Conservation (phyloP, 2,797 vertebrate species). For the Poecile montanus region DNA sequence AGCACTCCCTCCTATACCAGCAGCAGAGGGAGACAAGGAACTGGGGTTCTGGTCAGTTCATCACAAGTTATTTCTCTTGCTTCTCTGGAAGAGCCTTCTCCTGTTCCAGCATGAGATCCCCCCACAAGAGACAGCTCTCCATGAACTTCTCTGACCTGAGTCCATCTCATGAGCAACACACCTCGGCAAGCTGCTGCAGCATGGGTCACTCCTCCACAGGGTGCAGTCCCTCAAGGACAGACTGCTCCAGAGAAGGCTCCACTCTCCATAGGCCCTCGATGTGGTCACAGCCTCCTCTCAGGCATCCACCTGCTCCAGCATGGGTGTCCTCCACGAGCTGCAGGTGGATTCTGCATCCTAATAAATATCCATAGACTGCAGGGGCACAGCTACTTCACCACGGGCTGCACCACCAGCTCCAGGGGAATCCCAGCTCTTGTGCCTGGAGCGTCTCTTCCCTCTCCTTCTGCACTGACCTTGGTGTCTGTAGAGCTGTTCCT, state of each 20-base stretch:
- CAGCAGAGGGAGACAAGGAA: background rate
- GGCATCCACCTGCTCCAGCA: background rate
- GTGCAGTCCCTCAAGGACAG: background rate
- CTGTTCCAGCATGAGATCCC: background rate
- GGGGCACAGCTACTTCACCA: background rate
- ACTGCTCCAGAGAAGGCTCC: background rate
- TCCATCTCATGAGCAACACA: background rate
- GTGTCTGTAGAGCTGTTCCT: background rate
- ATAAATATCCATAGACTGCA: background rate
- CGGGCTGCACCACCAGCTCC: background rate
- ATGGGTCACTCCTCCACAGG: rapidly evolving
- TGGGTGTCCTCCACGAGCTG: background rate
- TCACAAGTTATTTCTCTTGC: background rate
- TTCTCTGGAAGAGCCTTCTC: background rate
- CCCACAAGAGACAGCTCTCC: background rate
- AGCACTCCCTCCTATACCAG: background rate
- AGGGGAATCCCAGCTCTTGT: background rate
- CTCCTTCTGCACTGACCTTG: background rate
- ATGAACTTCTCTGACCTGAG: background rate
- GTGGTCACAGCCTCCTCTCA: background rate
- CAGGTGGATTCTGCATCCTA: background rate
- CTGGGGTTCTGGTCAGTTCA: background rate
- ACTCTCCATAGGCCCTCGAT: rapidly evolving
- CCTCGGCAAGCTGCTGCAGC: background rate
- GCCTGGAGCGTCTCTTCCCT: background rate